Evolutionary conservation across 2,797 vertebrate species (phyloP).

Genomic region (Scleropages formosus): DNA sequence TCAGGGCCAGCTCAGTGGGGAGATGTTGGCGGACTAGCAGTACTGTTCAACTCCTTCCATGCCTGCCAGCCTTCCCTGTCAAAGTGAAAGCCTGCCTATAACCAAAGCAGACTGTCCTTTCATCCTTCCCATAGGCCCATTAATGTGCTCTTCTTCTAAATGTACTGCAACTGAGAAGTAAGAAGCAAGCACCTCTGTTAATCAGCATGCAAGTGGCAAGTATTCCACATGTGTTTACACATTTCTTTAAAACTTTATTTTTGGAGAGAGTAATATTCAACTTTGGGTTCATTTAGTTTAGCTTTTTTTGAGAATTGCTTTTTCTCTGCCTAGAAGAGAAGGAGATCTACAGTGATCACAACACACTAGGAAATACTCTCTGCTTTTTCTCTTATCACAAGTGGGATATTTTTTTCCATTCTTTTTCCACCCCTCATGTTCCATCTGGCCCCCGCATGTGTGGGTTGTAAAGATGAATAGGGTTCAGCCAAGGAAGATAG

Average conservation of each 20-base stretch:
- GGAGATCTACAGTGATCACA: neutral
- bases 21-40: too few relatives aligned
- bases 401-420: neutral
- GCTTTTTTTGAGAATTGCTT: too few relatives aligned
- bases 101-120: neutral
- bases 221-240: too few relatives aligned
- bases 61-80: too few relatives aligned
- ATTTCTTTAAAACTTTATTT: too few relatives aligned
- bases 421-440: neutral
- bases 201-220: neutral
- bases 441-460: neutral
- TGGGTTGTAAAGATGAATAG: conserved; percentile 21
- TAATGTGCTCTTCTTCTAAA: neutral
- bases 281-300: too few relatives aligned
- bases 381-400: neutral
- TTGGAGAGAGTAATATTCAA: too few relatives aligned
- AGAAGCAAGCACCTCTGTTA: neutral
- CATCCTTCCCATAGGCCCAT: neutral
- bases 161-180: neutral
- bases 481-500: conserved; percentile 10
- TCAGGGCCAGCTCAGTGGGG: neutral
- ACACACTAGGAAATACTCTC: neutral
- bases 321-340: neutral
- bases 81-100: neutral
- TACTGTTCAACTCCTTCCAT: neutral